Base-by-base conservation (phyloP, 2,888 invertebrate species). In the Meghimatium bilineatum region DNA sequence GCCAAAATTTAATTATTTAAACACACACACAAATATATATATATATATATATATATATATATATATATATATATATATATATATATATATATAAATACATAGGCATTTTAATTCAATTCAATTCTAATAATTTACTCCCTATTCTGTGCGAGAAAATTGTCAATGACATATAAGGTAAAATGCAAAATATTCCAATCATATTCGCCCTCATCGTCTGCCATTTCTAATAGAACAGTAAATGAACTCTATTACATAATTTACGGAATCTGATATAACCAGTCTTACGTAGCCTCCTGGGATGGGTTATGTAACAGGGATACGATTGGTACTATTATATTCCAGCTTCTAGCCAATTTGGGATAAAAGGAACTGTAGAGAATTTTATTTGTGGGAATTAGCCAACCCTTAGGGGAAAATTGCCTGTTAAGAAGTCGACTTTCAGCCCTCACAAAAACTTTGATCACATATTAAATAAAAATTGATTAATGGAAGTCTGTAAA, bases 361-460 rank as follows among this genome's bases (percentile, higher is more conserved):
- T 34, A 36, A 67, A 67, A 67, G 67, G 20, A 67, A 67, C 34
- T 1, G 32, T 36, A 36, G 17, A 67, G 67, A 34, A 32, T 36
- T 67, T 67, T 34, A 67, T 67, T 36, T 67, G 67, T 32, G 3
- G 34, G 14, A 67, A 67, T 67, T 67, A 67, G 17, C 6, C 67
- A 67, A 67, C 20, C 67, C 67, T 29, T 34, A 20, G 67, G 67
- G 67, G 17, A 67, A 12, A 67, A 67, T 36, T 67, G 67, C 67
- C 67, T 67, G 32, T 36, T 67, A 32, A 67, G 67, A 36, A 12
- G 2, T 34, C 34, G 67, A 67, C 32, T 67, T 67, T 67, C 67
- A 32, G 67, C 23, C 67, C 14, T 67, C 67, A 67, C 67, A 67
- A 34, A 20, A 67, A 67, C 67, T 67, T 67, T 67, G 67, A 34